phyloP scores from a whole-genome alignment of 1,140 invertebrate species.

The Drosophila ironensis region DNA sequence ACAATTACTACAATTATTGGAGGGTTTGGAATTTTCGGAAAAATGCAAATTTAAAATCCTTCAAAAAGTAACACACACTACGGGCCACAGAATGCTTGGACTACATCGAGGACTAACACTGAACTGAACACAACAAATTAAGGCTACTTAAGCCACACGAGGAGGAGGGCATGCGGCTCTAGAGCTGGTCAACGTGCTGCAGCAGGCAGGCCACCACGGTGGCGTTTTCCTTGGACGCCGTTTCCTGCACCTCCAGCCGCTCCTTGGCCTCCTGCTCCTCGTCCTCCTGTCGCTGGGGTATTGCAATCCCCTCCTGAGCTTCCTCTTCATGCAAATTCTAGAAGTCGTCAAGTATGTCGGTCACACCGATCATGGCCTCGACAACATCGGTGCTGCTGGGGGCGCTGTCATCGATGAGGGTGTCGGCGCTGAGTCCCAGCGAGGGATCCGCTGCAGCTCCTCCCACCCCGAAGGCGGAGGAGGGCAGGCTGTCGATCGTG shows the following conservation, averaged over 20 bases:
- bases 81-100: neutral
- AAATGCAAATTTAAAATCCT: no score
- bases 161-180: slow-evolving; percentile 1
- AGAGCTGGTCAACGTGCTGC: slow-evolving; percentile 63
- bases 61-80: neutral
- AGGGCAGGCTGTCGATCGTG: slow-evolving; percentile 81
- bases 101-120: neutral
- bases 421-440: slow-evolving; percentile 38
- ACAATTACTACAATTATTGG: no score
- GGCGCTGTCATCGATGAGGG: slow-evolving; percentile 59
- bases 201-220: slow-evolving; percentile 55
- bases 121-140: slow-evolving; percentile 8
- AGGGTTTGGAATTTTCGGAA: no score
- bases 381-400: slow-evolving; percentile 59
- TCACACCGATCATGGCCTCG: slow-evolving; percentile 67
- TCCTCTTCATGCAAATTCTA: slow-evolving; percentile 81
- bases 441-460: slow-evolving; percentile 31
- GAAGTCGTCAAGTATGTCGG: slow-evolving; percentile 69
- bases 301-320: slow-evolving; percentile 39
- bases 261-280: slow-evolving; percentile 7
- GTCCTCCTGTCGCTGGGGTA: slow-evolving; percentile 10
- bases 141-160: neutral
- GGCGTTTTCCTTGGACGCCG: slow-evolving; percentile 17
- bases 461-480: slow-evolving; percentile 45
- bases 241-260: neutral